Percentiles rank a stretch among this genome's conserved stretches.
Evolutionary conservation across 2,888 invertebrate species (phyloP).

Genomic region (Cephalotes varians): DNA sequence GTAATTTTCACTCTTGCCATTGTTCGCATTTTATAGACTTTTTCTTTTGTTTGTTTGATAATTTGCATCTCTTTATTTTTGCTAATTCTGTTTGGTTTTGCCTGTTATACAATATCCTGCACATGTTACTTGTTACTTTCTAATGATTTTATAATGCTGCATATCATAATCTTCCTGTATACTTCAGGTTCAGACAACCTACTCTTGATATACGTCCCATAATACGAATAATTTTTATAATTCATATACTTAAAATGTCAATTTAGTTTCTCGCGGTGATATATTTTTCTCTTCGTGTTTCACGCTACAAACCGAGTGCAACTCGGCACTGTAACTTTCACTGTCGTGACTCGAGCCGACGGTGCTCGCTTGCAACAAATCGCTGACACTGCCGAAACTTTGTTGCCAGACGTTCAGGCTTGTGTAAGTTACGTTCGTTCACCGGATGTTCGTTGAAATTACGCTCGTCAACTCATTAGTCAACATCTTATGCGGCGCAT

Average conservation of each 20-base stretch:
- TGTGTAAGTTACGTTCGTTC: slow-evolving; percentile 13
- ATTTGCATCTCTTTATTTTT: slow-evolving; percentile 5
- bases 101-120: neutral
- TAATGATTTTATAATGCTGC: slow-evolving; percentile 9
- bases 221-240: slow-evolving; percentile 18
- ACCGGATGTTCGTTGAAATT: slow-evolving; percentile 7
- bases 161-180: neutral
- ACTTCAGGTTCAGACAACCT: neutral
- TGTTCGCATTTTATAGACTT: neutral
- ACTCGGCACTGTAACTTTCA: slow-evolving; percentile 72
- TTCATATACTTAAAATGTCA: slow-evolving; percentile 17
- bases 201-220: neutral
- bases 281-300: slow-evolving; percentile 52
- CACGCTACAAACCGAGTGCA: neutral
- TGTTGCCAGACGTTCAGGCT: neutral
- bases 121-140: neutral
- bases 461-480: neutral
- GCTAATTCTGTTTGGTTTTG: neutral
- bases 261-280: slow-evolving; percentile 50
- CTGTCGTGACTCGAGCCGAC: slow-evolving; percentile 53
- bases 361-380: neutral
- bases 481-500: neutral
- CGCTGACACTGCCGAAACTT: slow-evolving; percentile 23
- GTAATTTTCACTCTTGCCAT: neutral
- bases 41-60: neutral